These are phyloP conservation scores for Cebidichthys violaceus DNA, from an alignment of 2,113 vertebrate species.

Conservation along the genomic window DNA sequence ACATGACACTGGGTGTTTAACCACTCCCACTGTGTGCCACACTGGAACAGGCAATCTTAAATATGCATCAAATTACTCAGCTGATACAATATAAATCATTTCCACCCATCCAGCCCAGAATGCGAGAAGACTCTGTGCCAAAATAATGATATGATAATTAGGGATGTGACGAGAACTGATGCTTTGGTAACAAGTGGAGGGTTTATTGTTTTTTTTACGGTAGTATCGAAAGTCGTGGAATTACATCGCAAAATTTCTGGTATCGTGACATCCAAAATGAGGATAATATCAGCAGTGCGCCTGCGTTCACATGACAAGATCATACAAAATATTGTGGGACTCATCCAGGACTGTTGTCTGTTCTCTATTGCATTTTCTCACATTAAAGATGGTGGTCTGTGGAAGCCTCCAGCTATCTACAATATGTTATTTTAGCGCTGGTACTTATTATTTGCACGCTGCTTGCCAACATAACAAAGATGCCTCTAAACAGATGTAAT, in stretches of 20 bases:
- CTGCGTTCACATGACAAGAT: constrained; percentile 33
- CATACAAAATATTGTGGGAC: constrained; percentile 26
- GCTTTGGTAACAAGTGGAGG: neutral
- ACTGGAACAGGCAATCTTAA: neutral
- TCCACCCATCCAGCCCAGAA: neutral
- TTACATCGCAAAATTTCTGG: neutral
- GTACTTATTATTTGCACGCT: constrained; percentile 25
- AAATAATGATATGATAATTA: neutral
- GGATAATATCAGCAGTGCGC: constrained; percentile 23
- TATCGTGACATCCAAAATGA: neutral
- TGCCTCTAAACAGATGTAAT: constrained; percentile 2
- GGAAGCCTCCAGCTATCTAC: constrained; percentile 21
- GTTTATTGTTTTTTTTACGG: neutral
- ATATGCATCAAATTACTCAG: constrained; percentile 17
- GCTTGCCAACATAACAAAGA: constrained; percentile 17
- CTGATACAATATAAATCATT: constrained; percentile 24
- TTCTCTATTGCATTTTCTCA: constrained; percentile 22
- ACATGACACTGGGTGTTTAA: constrained; percentile 1
- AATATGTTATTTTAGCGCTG: neutral
- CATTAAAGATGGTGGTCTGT: constrained; percentile 4
- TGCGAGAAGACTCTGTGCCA: neutral
- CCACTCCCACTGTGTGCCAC: neutral
- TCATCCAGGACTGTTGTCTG: constrained; percentile 23
- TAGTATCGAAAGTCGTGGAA: no score
- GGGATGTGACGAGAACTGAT: neutral